phyloP scores from a whole-genome alignment of 92 coral and sea anemone species.

The Isaurus tuberculatus region DNA sequence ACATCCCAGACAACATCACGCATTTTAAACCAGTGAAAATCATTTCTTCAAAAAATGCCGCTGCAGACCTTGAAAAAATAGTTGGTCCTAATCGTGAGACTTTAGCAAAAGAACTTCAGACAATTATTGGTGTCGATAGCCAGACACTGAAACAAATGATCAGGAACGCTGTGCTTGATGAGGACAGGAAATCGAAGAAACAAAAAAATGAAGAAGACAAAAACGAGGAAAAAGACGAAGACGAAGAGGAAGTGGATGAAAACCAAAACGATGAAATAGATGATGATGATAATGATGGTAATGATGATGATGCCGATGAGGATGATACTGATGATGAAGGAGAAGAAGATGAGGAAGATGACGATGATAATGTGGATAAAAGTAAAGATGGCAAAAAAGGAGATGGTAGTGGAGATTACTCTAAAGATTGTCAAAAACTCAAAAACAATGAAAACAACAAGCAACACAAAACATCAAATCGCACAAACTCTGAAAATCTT shows the following conservation, averaged over 20 bases:
- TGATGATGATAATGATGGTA: slow-evolving; percentile 44
- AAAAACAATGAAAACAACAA: background rate
- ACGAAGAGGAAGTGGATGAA: slow-evolving; percentile 49
- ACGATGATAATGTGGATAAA: background rate
- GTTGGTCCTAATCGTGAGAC: slow-evolving; percentile 89
- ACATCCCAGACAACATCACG: slow-evolving; percentile 89
- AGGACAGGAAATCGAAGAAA: slow-evolving; percentile 26
- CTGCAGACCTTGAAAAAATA: slow-evolving; percentile 71
- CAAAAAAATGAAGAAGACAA: slow-evolving; percentile 46
- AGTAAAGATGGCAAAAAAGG: slow-evolving; percentile 9
- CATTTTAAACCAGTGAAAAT: slow-evolving; percentile 67
- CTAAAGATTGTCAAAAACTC: slow-evolving; percentile 25
- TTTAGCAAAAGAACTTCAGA: slow-evolving; percentile 80
- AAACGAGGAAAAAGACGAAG: slow-evolving; percentile 48
- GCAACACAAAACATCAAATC: background rate
- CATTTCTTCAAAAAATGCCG: slow-evolving; percentile 78
- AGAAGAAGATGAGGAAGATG: background rate
- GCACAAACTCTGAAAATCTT: background rate
- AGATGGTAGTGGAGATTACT: slow-evolving; percentile 30
- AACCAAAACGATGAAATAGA: slow-evolving; percentile 42
- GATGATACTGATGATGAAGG: background rate
- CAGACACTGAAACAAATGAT: slow-evolving; percentile 74
- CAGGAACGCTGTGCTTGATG: slow-evolving; percentile 52
- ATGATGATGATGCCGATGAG: background rate
- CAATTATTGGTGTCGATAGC: slow-evolving; percentile 78